These are phyloP conservation scores for Oeneis ivallda DNA, from an alignment of 2,888 invertebrate genomes.

Conservation along the genomic window DNA sequence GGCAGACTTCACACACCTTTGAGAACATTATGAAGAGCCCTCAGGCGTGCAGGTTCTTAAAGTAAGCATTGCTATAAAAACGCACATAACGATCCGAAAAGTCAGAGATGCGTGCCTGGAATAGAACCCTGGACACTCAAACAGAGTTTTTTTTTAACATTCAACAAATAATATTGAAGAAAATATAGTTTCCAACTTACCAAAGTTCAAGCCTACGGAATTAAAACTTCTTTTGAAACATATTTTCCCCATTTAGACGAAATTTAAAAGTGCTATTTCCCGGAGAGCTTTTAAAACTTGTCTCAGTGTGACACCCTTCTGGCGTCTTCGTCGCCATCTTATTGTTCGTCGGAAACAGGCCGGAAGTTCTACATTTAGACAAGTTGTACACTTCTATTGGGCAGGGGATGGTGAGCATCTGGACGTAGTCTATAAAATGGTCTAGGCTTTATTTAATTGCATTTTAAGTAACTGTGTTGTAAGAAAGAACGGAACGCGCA, in stretches of 20 bases:
- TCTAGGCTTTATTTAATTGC: neutral
- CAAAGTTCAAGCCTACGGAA: neutral
- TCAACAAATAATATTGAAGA: too few species aligned
- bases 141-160: too few species aligned
- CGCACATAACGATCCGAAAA: too few species aligned
- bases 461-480: too few species aligned
- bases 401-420: conserved; percentile 3
- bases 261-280: conserved; percentile 27
- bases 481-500: too few species aligned
- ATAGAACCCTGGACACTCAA: too few species aligned
- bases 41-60: too few species aligned
- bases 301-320: conserved; percentile 18
- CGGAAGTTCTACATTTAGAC: conserved; percentile 23
- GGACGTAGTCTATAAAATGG: neutral
- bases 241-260: conserved; percentile 27
- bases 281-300: conserved; percentile 32
- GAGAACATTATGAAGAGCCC: too few species aligned
- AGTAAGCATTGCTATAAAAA: too few species aligned
- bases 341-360: conserved; percentile 16
- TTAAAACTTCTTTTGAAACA: conserved; percentile 5
- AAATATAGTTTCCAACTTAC: neutral
- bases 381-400: conserved; percentile 11
- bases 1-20: too few species aligned
- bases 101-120: too few species aligned
- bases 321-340: conserved; percentile 2